Evolutionary conservation across 2,888 invertebrate genomes (phyloP), one percentile per base, ranked within the genome.

Genomic region (Syritta pipiens): DNA sequence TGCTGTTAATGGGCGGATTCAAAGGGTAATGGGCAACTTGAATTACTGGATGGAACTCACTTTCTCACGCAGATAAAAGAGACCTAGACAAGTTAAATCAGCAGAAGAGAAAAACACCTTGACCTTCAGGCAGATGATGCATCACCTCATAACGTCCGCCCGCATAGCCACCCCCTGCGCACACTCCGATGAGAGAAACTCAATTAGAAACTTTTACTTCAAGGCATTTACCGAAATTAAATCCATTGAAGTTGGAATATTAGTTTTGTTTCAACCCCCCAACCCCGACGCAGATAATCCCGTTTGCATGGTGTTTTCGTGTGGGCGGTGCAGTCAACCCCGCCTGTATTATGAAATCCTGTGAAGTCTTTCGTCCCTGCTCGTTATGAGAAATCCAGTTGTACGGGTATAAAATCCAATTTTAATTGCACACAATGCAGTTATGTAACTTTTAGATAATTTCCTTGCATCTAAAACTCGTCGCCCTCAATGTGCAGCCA

Each of bases 121-220:
- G 35, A 35, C 35, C 35, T 14, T 14, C n/a, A 12, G 1, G 14
- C 37, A 17, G 37, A 17, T 14, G 37, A 14, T 37, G 17, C 17
- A 17, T 37, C 14, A 17, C 37, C 37, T 17, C 9, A 9, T 17
- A 9, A 37, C 19, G 37, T n/a, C n/a, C n/a, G n/a, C n/a, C n/a
- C n/a, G 1, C 14, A 37, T 1, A 3, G 35, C 37, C 12, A 9
- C 37, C 40, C 46, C 46, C 42, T 19, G 35, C 42, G 28, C 44
- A 44, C 9, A 49, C 44, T 44, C 28, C 59, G 57, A 28, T 51
- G 63, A 46, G n/a, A n/a, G 51, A 71, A 77, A 71, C 76, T 71
- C 76, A 77, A 77, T 77, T 77, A 71, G 57, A 77, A 77, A 76
- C 57, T 77, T 76, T 77, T 59, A 51, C 76, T 53, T 53, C 37